A percentile compares a stretch with the other conserved stretches of the same genome.
Evolutionary conservation across 2,113 vertebrate species (phyloP).

Genomic region (Eolophus roseicapilla): DNA sequence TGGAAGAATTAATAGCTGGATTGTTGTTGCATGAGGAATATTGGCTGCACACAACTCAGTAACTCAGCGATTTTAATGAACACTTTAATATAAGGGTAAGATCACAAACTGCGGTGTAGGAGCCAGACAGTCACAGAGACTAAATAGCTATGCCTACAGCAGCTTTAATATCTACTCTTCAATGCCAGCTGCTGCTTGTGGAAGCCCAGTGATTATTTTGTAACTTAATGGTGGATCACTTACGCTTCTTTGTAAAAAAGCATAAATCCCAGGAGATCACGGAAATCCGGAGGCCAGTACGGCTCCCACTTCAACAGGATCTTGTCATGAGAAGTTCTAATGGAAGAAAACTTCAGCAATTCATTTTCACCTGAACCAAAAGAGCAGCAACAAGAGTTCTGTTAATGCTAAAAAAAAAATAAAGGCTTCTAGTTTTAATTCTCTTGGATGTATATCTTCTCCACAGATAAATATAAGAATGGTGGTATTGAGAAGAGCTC

Average conservation of each 20-base stretch:
- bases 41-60: background rate
- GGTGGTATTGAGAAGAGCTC: background rate
- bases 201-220: background rate
- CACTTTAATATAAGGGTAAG: background rate
- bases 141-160: background rate
- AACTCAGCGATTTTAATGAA: background rate
- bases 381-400: background rate
- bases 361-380: slow-evolving; percentile 87
- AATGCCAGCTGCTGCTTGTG: background rate
- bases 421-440: background rate
- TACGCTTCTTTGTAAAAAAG: slow-evolving; percentile 98
- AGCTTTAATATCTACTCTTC: background rate
- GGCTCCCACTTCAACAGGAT: slow-evolving; percentile 92
- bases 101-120: background rate
- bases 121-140: background rate
- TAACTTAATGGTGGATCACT: slow-evolving; percentile 51
- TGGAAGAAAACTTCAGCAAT: slow-evolving; percentile 83
- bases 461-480: background rate
- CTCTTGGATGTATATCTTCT: background rate
- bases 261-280: slow-evolving; percentile 96
- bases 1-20: background rate
- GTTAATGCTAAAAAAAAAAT: background rate
- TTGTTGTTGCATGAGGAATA: background rate
- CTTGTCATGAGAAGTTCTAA: slow-evolving; percentile 81
- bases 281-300: slow-evolving; percentile 92